Evolutionary conservation across 2,113 vertebrate species (phyloP).

Genomic region (Clarias batrachus): DNA sequence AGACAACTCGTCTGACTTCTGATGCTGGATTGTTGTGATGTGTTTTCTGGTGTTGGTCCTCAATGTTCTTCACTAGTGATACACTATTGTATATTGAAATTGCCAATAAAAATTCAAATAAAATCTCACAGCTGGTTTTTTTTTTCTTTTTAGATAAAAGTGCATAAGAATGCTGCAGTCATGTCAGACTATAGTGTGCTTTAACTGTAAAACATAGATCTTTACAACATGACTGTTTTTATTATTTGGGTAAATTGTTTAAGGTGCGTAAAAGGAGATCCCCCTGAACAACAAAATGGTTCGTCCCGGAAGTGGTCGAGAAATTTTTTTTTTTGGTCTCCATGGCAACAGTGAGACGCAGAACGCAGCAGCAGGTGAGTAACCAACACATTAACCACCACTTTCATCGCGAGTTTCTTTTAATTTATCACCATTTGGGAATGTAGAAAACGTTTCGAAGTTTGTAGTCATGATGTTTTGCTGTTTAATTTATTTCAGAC

Average conservation of each 20-base stretch:
- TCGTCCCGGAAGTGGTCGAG: neutral
- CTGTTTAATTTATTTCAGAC: neutral
- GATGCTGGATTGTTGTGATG: conserved; percentile 53
- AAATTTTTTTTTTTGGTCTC: neutral
- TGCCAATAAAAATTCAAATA: conserved; percentile 30
- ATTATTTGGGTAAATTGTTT: neutral
- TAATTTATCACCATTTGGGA: too few species aligned
- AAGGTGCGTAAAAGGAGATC: neutral
- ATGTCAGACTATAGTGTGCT: neutral
- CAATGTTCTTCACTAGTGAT: conserved; percentile 45
- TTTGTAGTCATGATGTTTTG: neutral
- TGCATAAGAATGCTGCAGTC: neutral
- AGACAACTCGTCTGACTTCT: conserved; percentile 7
- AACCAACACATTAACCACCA: neutral
- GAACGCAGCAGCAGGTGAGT: conserved; percentile 20
- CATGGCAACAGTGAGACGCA: conserved; percentile 49
- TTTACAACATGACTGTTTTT: neutral
- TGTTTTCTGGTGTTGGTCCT: conserved; percentile 42
- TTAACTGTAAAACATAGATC: neutral
- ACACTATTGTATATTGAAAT: conserved; percentile 26
- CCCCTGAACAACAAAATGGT: neutral
- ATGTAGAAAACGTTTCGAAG: neutral
- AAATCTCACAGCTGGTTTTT: neutral
- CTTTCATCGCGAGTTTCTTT: conserved; percentile 8
- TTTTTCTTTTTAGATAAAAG: neutral